Base-by-base conservation (phyloP, 2,797 vertebrate species). In the Polyboroides typus region DNA sequence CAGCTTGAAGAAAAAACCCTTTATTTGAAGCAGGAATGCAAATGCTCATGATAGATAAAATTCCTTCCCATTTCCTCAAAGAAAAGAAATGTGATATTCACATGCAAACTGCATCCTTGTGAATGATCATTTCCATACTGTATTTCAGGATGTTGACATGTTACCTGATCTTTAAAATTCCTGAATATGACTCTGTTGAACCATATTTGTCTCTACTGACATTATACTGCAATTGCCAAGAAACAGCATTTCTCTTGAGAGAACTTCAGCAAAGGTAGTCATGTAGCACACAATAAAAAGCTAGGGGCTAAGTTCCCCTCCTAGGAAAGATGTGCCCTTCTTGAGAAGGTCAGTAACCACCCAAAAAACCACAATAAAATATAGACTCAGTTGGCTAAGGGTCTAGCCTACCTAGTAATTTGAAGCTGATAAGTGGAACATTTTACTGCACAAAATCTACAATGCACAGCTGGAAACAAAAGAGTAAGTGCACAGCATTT, bases 381-480 rank as follows among this genome's bases (percentile, higher is more conserved):
- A 10, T 11, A 60, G 44, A 34, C 44, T 56, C 70, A 34, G 22
- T 2, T 73, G 81, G 44, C 33, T 94, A 92, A 72, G 18, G 40
- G 36, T 73, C 83, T 82, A 74, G 47, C 53, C 60, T 29, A 72
- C 25, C 26, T 62, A 94, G 78, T 89, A 76, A 81, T 96, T 97
- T 81, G 75, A 86, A 96, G 87, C 63, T 88, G 85, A 36, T 73
- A 52, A 73, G 10, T 44, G 53, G 34, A 83, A 92, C 48, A 31
- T 50, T 93, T 91, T 86, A 89, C 45, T 79, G 63, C n/a, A 52
- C 31, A 74, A 64, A 93, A 85, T 86, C 82, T 96, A 83, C 73
- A 93, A 73, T 6, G 64, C 70, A 85, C 92, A 97, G 95, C 87
- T 97, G 93, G 86, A 68, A 92, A 96, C 26, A 31, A 62, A 90